phyloP scores from a whole-genome alignment of 2,797 vertebrate species.

The Molothrus ater region DNA sequence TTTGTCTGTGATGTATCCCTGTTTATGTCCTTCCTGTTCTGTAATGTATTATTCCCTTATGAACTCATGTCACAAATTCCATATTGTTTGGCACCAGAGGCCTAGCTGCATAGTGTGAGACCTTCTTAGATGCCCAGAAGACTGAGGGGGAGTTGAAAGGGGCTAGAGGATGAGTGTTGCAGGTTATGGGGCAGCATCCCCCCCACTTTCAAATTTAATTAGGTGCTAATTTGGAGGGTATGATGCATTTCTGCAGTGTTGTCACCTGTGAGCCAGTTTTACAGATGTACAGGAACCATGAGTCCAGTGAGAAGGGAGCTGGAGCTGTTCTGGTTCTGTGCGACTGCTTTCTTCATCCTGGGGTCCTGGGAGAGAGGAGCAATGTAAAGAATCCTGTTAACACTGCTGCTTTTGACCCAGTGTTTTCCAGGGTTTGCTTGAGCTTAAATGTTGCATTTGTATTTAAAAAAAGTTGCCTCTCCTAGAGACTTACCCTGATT shows the following conservation, averaged over 20 bases:
- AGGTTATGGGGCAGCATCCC: background rate
- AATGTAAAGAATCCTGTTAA: background rate
- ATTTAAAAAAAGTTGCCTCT: constrained; percentile 21
- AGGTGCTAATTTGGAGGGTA: background rate
- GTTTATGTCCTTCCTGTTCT: background rate
- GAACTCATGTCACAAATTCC: background rate
- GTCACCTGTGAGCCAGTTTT: background rate
- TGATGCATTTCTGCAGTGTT: background rate
- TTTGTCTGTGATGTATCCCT: background rate
- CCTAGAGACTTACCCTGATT: constrained; percentile 18
- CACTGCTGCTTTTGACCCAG: background rate
- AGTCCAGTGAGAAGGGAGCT: background rate
- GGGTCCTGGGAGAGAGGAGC: background rate
- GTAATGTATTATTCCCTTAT: background rate
- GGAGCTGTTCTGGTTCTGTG: background rate
- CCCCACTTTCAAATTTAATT: background rate
- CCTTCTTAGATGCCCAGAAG: background rate
- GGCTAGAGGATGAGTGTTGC: background rate
- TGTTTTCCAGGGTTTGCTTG: background rate
- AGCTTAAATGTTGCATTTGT: constrained; percentile 21
- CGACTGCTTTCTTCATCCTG: background rate
- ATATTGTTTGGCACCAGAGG: background rate
- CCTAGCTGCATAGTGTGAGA: background rate
- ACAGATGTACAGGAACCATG: background rate
- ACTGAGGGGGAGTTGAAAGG: background rate